Evolutionary conservation across 1,140 invertebrate genomes (phyloP), one percentile per base, ranked within the genome.

Genomic region (Drosophila nikananu): DNA sequence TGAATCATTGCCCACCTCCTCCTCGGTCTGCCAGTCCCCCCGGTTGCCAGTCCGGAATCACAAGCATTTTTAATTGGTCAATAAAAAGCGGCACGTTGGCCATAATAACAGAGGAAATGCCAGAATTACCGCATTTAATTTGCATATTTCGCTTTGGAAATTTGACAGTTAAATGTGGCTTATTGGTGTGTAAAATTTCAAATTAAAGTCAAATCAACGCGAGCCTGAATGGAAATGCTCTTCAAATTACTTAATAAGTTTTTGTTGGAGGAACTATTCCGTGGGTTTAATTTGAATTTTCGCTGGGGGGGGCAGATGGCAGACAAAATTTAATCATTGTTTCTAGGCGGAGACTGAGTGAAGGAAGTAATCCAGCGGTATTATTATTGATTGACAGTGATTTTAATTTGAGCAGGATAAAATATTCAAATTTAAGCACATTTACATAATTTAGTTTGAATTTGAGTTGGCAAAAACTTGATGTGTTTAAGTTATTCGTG

Each of bases 61-160:
- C 71, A 73, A 73, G 71, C 71, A 52, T 73, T 73, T 87, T 68
- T 81, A 78, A 79, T 79, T 79, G 76, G 76, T 67, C 61, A 77
- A 77, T 77, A 77, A 73, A 72, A 64, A 72, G 63, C 73, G 60
- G 49, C 62, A 63, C 58, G 60, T 74, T 63, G 57, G 65, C 61
- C 8, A 70, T 83, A 86, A 89, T 89, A 55, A 87, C 67, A 83
- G 68, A 71, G 84, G 59, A 80, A 86, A 82, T 79, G 52, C 71
- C 52, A 62, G 39, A 72, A 71, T 61, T 52, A 61, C 63, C 54
- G 48, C 75, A 77, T 77, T 77, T 77, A 77, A 70, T 77, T 68
- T 42, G 59, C 76, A 77, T 77, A 77, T 77, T 60, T 77, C 39
- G 75, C 52, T 44, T 77, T 44, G 44, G 48, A 77, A 55, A 77